A percentile compares a stretch with the other conserved stretches of the same genome.
phyloP scores from a whole-genome alignment of 1,140 invertebrate genomes.

The Trachymyrmex cornetzi region DNA sequence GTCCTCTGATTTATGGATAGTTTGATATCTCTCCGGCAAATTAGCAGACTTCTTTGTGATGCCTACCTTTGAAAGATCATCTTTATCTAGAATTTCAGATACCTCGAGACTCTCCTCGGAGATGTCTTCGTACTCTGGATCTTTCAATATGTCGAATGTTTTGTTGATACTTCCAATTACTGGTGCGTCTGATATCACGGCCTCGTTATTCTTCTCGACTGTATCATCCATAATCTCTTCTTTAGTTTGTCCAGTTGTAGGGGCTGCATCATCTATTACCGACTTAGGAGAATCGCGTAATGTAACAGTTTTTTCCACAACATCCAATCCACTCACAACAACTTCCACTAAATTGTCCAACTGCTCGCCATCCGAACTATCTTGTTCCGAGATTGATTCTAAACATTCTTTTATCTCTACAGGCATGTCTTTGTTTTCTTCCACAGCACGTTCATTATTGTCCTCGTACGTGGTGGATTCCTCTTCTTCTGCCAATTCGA shows the following conservation, averaged over 20 bases:
- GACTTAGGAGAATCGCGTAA: constrained; percentile 19
- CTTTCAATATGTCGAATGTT: constrained; percentile 77
- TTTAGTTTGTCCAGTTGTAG: not conserved
- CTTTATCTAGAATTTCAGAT: constrained; percentile 84
- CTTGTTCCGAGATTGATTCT: constrained; percentile 67
- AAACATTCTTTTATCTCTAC: constrained; percentile 29
- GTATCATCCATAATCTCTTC: constrained; percentile 2
- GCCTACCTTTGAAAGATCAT: constrained; percentile 70
- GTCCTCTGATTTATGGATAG: constrained; percentile 78
- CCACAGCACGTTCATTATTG: not conserved
- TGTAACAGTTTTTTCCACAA: constrained; percentile 72
- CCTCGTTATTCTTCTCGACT: not conserved
- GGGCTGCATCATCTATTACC: constrained; percentile 26
- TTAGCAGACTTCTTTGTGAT: constrained; percentile 64
- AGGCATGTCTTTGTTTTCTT: not conserved
- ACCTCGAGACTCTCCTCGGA: constrained; percentile 85
- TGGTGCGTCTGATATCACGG: constrained; percentile 4
- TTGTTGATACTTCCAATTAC: constrained; percentile 61
- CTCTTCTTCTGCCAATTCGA: constrained; percentile 74
- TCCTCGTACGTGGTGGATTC: constrained; percentile 8
- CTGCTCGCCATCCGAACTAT: constrained; percentile 82
- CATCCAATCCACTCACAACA: constrained; percentile 76
- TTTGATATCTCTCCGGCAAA: constrained; percentile 79
- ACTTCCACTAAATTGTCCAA: constrained; percentile 82
- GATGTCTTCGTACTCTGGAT: constrained; percentile 85